A percentile compares a stretch with the other conserved stretches of the same genome.
phyloP scores from a whole-genome alignment of 2,113 vertebrate species.

The Cichladusa arquata region DNA sequence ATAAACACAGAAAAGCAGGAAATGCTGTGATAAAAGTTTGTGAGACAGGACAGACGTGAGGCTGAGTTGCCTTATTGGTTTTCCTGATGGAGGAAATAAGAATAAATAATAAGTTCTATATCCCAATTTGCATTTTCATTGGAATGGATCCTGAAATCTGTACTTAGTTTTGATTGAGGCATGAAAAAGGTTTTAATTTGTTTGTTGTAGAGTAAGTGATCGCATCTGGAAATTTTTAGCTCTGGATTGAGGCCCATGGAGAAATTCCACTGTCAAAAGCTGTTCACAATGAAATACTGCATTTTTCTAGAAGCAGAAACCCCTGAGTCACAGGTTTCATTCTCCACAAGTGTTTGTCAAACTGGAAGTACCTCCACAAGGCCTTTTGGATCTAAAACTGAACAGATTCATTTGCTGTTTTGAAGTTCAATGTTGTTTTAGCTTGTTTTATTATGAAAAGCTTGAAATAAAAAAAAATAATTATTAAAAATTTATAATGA shows the following conservation, averaged over 20 bases:
- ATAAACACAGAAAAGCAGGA: neutral
- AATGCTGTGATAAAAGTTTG: neutral
- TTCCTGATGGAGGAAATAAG: neutral
- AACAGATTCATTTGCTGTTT: neutral
- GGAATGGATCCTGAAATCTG: neutral
- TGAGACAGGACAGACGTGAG: neutral
- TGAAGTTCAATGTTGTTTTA: neutral
- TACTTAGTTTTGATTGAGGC: neutral
- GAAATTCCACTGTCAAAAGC: neutral
- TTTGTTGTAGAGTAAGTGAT: neutral
- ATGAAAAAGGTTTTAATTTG: neutral
- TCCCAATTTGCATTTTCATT: neutral
- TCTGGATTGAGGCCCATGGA: neutral
- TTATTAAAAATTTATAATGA: neutral
- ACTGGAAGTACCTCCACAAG: neutral
- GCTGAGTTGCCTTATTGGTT: neutral
- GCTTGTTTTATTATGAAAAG: neutral
- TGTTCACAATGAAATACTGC: neutral
- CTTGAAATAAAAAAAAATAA: neutral
- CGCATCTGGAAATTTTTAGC: neutral
- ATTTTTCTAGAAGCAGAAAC: neutral
- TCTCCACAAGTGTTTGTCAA: neutral
- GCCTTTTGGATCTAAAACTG: neutral
- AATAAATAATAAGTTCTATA: neutral
- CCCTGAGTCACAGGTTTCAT: neutral